Conservation (phyloP, 2,113 vertebrate species). For the Spea bombifrons region DNA sequence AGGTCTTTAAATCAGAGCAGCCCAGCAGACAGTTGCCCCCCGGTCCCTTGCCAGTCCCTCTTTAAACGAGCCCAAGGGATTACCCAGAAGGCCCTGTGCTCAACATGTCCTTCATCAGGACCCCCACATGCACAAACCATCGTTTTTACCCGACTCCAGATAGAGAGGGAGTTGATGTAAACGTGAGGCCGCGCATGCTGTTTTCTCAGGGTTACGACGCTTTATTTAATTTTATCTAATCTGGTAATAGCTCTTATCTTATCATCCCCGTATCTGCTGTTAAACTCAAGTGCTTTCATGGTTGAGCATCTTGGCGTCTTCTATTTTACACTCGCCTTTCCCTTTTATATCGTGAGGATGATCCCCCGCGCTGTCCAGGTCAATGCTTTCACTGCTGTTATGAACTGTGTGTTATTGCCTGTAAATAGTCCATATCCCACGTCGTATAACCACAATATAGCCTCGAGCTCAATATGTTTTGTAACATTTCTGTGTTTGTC, state of each 20-base stretch:
- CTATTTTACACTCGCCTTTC: background rate
- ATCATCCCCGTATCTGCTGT: constrained; percentile 21
- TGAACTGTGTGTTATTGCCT: background rate
- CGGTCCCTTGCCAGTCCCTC: background rate
- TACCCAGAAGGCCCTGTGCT: background rate
- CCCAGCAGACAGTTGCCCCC: background rate
- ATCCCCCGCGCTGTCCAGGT: constrained; percentile 3
- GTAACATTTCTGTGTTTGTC: no score
- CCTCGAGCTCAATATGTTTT: no score
- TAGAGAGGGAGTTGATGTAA: background rate
- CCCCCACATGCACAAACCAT: no score
- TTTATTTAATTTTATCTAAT: constrained; percentile 25
- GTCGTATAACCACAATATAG: no score
- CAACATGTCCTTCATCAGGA: background rate
- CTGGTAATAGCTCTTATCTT: constrained; percentile 25
- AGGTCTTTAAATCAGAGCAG: no score
- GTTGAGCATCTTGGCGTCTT: background rate
- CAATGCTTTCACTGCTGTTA: constrained; percentile 23
- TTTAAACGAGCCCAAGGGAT: no score
- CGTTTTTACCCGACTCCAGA: background rate
- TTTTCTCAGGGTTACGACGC: background rate
- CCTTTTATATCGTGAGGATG: background rate
- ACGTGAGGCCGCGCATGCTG: background rate
- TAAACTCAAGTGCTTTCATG: background rate
- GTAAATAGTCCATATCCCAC: background rate